Base-by-base conservation (phyloP, 2,113 vertebrate genomes). In the Rhodinocichla rosea region DNA sequence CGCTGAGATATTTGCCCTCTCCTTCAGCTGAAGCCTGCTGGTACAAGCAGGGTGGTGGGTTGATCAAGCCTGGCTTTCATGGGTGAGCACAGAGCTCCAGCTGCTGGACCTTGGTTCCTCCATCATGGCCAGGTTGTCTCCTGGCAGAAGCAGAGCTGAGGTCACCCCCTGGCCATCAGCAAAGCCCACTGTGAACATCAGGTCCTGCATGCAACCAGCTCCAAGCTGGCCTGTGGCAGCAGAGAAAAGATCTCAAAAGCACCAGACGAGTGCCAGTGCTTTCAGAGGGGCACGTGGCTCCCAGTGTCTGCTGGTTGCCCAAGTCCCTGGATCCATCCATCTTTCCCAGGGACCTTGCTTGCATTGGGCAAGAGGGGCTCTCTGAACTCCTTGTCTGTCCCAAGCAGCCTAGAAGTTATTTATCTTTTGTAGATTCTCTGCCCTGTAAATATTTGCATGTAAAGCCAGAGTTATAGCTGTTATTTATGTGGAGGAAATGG, bases 381-480 rank as follows among this genome's bases (percentile, higher is more conserved):
- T 65, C 42, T 0, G 0, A 84, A 49, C 69, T 65, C 27, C 47
- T 68, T 42, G 16, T 78, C 45, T 71, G 28, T 74, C 23, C 52
- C 16, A 70, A 13, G 59, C 63, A 87, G 57, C 53, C 45, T 28
- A 49, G 81, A 82, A 79, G 10, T 60, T 57, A 28, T 95, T 91
- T 83, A 35, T 77, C 42, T 83, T 79, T 50, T 62, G 47, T 73
- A 80, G 88, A 64, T 68, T 77, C 23, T 73, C 16, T 79, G 59
- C 67, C 70, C 78, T 57, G 63, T 92, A 96, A 92, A 83, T 87
- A 92, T 77, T 94, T 94, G 39, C 52, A n/a, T 83, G 52, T 92
- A 79, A 93, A 90, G 57, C 57, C 42, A 17, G 90, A 89, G 87
- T 90, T 94, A 89, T 5, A 70, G 90, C 0, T 57, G 40, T 94